These are phyloP conservation scores for Vanacampus margaritifer DNA, from an alignment of 2,113 vertebrate genomes.

Conservation along the genomic window DNA sequence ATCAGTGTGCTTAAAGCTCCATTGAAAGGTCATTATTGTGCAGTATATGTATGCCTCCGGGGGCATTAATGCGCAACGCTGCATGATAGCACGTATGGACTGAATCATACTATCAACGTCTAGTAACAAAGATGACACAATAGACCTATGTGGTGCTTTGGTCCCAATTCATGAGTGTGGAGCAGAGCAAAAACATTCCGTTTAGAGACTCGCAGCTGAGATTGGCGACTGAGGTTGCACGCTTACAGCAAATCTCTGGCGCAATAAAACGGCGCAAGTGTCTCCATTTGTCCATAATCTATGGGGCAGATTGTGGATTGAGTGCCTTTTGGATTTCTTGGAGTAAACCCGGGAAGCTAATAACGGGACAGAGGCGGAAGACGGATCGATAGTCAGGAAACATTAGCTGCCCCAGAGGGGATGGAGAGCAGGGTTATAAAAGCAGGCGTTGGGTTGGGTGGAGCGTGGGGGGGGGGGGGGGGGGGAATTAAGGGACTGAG, in stretches of 20 bases:
- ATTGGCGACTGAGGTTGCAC: neutral
- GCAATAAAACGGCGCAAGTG: slow-evolving; percentile 6
- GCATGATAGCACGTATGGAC: neutral
- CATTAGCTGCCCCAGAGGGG: slow-evolving; percentile 58
- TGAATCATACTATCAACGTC: neutral
- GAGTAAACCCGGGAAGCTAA: slow-evolving; percentile 49
- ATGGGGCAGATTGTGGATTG: slow-evolving; percentile 10
- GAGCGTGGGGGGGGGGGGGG: neutral
- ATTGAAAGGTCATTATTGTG: neutral
- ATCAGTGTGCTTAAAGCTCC: slow-evolving; percentile 2
- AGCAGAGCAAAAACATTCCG: slow-evolving; percentile 1
- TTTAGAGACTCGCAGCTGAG: neutral
- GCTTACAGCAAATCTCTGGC: neutral
- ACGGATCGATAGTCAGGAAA: slow-evolving; percentile 66
- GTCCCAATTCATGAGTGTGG: neutral
- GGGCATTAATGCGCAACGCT: neutral
- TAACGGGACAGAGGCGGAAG: slow-evolving; percentile 59
- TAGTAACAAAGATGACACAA: neutral
- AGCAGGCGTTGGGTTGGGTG: slow-evolving; percentile 2
- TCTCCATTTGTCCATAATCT: slow-evolving; percentile 5
- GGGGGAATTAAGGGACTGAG: neutral
- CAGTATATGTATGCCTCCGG: neutral
- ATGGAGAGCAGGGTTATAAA: slow-evolving; percentile 18
- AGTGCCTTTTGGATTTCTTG: slow-evolving; percentile 34
- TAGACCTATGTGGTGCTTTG: neutral